Base-by-base conservation (phyloP, 2,113 vertebrate species). In the Opisthocomus hoazin region DNA sequence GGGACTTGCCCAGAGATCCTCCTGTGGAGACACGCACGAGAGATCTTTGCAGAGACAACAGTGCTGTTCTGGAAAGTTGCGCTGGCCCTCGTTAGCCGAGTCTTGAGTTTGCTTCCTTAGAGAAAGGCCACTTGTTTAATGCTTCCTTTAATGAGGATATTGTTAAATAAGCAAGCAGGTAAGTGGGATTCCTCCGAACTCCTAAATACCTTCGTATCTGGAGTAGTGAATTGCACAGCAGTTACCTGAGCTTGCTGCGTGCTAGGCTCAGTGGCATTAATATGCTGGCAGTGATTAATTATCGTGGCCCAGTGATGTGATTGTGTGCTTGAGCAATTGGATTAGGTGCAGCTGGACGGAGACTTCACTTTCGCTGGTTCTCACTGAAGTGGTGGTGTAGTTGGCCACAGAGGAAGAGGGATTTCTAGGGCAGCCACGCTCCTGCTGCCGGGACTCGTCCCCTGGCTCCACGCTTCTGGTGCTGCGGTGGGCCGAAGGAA, bases 311-410 rank as follows among this genome's bases (percentile, higher is more conserved):
- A 23, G 83, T 88, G 90, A 92, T 95, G 90, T 84, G 94, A 93
- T 86, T 92, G 93, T 94, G 93, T 75, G 65, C 85, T 86, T 43
- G 88, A 86, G 96, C 96, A 93, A 96, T 94, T 90, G 93, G 90
- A 93, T 97, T 96, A 94, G 65, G 41, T 1, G 27, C 81, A 84
- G 88, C 79, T 88, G 92, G 93, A 93, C 7, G 9, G 82, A 84
- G 65, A 41, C 66, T 95, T 89, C 87, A 78, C 89, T 95, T 95
- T 79, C 69, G 3, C 93, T 66, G 56, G 16, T 86, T 89, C 93
- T 90, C 86, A 46, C 71, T 15, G 58, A 89, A 94, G 85, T 2
- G 2, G 10, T 58, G 58, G 54, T 4, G 7, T 51, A 74, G 58
- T 37, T 0, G 0, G 39, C 51, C 80, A 15, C 19, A 34, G 37